Percentiles rank a stretch among this genome's conserved stretches.
These are phyloP conservation scores for Trachymyrmex septentrionalis DNA, from an alignment of 1,140 invertebrate species.

Conservation along the genomic window DNA sequence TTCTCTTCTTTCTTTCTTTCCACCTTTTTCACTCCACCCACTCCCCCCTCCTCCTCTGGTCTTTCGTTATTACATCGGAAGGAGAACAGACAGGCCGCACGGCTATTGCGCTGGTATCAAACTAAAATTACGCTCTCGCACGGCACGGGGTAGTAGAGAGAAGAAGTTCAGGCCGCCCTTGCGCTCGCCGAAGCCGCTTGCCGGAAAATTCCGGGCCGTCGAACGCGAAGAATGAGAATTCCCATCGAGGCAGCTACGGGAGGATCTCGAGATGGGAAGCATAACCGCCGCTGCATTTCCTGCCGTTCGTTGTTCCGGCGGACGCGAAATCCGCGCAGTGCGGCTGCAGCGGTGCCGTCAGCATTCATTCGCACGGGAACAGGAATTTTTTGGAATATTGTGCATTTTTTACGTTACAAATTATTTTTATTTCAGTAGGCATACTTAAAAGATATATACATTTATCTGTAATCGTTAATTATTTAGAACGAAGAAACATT, in stretches of 20 bases:
- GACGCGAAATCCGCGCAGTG: slow-evolving; percentile 66
- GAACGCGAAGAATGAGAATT: slow-evolving; percentile 75
- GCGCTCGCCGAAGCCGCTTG: slow-evolving; percentile 62
- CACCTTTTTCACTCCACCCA: background rate
- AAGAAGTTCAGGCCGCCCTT: slow-evolving; percentile 66
- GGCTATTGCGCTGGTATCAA: slow-evolving; percentile 73
- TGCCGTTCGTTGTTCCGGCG: slow-evolving; percentile 72
- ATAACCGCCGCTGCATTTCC: slow-evolving; percentile 74
- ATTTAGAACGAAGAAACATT: background rate
- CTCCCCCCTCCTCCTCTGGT: background rate
- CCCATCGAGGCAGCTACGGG: slow-evolving; percentile 66
- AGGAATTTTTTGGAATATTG: slow-evolving; percentile 33
- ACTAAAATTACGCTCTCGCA: slow-evolving; percentile 77
- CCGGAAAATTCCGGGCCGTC: slow-evolving; percentile 75
- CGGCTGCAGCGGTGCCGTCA: slow-evolving; percentile 49
- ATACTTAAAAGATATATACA: background rate
- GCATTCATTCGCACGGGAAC: slow-evolving; percentile 59
- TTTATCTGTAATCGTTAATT: background rate
- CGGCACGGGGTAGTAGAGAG: slow-evolving; percentile 18
- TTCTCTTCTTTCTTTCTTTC: slow-evolving; percentile 5
- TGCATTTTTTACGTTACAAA: background rate
- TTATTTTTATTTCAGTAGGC: slow-evolving; percentile 1
- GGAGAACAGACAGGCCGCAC: slow-evolving; percentile 37
- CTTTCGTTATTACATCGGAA: slow-evolving; percentile 66
- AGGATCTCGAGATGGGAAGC: slow-evolving; percentile 71